A percentile compares a stretch with the other conserved stretches of the same genome.
Evolutionary conservation across 1,140 invertebrate species (phyloP).

Genomic region (Drosophila arawakana): DNA sequence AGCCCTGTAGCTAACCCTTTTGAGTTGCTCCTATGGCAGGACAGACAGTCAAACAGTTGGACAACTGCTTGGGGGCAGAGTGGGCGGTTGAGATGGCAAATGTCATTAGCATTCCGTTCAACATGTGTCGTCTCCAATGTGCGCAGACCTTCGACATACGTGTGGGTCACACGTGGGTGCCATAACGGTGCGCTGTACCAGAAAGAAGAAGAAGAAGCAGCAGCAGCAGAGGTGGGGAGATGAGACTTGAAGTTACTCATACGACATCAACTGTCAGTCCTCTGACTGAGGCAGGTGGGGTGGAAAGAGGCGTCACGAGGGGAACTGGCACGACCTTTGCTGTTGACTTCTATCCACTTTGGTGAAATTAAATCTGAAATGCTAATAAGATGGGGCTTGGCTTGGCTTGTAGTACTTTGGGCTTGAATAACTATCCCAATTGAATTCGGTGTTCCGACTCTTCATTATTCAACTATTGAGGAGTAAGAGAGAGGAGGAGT

Average conservation of each 20-base stretch:
- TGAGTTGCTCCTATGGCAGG: slow-evolving; percentile 44
- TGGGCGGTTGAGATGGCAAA: slow-evolving; percentile 45
- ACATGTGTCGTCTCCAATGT: slow-evolving; percentile 45
- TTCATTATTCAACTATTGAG: not conserved
- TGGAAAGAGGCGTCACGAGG: no score
- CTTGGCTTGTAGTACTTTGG: slow-evolving; percentile 38
- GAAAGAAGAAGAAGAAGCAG: not conserved
- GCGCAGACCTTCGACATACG: slow-evolving; percentile 47
- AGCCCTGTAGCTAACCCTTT: slow-evolving; percentile 58
- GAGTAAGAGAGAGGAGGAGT: no score
- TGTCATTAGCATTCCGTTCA: slow-evolving; percentile 67
- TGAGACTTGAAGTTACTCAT: slow-evolving; percentile 21
- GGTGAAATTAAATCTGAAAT: slow-evolving; percentile 79
- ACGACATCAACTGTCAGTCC: slow-evolving; percentile 21
- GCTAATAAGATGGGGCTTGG: slow-evolving; percentile 56
- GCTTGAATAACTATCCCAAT: slow-evolving; percentile 63
- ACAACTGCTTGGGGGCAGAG: not conserved
- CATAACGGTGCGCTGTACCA: slow-evolving; percentile 21
- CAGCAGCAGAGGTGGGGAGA: not conserved
- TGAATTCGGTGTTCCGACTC: slow-evolving; percentile 33
- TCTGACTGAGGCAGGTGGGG: not conserved
- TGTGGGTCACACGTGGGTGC: slow-evolving; percentile 48
- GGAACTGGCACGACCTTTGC: slow-evolving; percentile 34
- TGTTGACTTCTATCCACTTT: slow-evolving; percentile 77
- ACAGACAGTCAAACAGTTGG: slow-evolving; percentile 26